Percentiles rank a stretch among this genome's conserved stretches.
Evolutionary conservation across 2,888 invertebrate species (phyloP).

Genomic region (Drosophila cracens): DNA sequence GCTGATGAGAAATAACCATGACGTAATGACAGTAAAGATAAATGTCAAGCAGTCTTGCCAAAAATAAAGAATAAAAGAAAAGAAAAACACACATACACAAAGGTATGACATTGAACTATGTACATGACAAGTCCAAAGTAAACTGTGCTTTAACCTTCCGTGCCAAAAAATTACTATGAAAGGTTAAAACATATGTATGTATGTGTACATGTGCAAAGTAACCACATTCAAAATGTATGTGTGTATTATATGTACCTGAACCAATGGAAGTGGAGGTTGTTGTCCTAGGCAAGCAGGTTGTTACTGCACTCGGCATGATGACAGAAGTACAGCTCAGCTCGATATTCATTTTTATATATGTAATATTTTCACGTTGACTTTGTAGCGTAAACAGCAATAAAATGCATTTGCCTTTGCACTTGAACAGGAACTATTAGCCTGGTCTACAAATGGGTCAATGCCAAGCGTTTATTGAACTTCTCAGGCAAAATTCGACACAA

Average conservation of each 20-base stretch:
- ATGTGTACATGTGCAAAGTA: not conserved
- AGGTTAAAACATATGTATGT: constrained; percentile 17
- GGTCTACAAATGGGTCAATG: constrained; percentile 66
- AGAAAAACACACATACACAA: not conserved
- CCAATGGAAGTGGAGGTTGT: constrained; percentile 12
- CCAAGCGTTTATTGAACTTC: constrained; percentile 57
- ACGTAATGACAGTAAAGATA: constrained; percentile 4
- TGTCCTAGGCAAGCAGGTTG: constrained; percentile 51
- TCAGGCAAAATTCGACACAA: constrained; percentile 2
- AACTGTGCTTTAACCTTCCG: constrained; percentile 73
- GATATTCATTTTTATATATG: constrained; percentile 28
- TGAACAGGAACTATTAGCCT: constrained; percentile 8
- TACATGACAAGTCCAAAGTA: constrained; percentile 49
- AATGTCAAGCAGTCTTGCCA: constrained; percentile 16
- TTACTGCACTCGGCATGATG: constrained; percentile 61
- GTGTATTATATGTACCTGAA: constrained; percentile 40
- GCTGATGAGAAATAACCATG: not conserved
- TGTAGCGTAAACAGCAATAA: not conserved
- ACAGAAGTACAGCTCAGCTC: constrained; percentile 16
- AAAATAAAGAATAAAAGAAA: constrained; percentile 17
- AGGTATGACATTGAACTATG: constrained; percentile 3
- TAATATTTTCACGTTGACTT: constrained; percentile 17
- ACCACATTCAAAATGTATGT: not conserved
- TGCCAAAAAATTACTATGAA: constrained; percentile 49
- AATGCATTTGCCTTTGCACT: constrained; percentile 28